Percentiles rank a stretch among this genome's conserved stretches.
These are phyloP conservation scores for Drosophila bipectinata DNA, from an alignment of 1,140 invertebrate species.

Conservation along the genomic window DNA sequence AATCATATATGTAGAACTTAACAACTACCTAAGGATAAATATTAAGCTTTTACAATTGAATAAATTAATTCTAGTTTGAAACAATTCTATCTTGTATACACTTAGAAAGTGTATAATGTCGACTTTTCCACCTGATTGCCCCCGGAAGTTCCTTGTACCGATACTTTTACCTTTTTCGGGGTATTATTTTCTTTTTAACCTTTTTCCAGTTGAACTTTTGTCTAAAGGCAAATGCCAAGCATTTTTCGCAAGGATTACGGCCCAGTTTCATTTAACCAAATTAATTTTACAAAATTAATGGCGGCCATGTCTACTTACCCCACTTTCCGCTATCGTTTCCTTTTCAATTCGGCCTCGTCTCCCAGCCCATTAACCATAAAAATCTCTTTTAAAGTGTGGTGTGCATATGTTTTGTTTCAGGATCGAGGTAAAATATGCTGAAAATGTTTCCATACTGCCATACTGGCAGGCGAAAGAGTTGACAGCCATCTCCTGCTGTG, in stretches of 20 bases:
- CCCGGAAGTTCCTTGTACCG: constrained; percentile 39
- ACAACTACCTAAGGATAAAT: no score
- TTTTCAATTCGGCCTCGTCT: not conserved
- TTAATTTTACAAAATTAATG: constrained; percentile 64
- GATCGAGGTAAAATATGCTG: constrained; percentile 34
- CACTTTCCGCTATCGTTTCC: not conserved
- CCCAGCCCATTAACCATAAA: not conserved
- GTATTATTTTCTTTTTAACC: constrained; percentile 42
- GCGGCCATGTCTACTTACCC: constrained; percentile 22
- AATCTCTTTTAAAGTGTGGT: constrained; percentile 31
- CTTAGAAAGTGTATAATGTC: constrained; percentile 9
- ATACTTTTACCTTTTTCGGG: constrained; percentile 32
- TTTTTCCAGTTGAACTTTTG: constrained; percentile 48
- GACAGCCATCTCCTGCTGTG: constrained; percentile 44
- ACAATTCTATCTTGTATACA: not conserved
- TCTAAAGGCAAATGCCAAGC: constrained; percentile 21
- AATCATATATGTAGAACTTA: no score
- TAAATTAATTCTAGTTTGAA: not conserved
- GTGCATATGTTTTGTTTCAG: constrained; percentile 38
- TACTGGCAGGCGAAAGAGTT: constrained; percentile 45
- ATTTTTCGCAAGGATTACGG: constrained; percentile 33
- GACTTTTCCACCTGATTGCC: constrained; percentile 54
- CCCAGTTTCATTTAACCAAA: constrained; percentile 67
- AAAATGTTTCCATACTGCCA: constrained; percentile 34
- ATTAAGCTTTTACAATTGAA: no score